A percentile compares a stretch with the other conserved stretches of the same genome.
Evolutionary conservation across 2,888 invertebrate species (phyloP).

Genomic region (Rhyacophila evoluta): DNA sequence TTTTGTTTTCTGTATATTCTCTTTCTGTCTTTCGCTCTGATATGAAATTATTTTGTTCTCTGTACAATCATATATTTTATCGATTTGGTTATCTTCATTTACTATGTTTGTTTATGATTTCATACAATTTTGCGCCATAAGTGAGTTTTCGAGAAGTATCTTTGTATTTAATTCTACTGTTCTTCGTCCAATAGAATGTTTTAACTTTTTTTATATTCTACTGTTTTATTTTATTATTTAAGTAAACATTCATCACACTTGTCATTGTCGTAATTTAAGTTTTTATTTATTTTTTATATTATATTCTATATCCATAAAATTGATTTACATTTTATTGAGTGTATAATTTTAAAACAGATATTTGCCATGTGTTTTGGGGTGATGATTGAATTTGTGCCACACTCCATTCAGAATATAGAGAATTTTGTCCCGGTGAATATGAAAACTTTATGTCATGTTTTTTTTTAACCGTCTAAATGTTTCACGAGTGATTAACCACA

Average conservation of each 20-base stretch:
- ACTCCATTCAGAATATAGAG: constrained; percentile 33
- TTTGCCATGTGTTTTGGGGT: constrained; percentile 52
- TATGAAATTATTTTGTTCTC: constrained; percentile 47
- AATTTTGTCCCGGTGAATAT: constrained; percentile 14
- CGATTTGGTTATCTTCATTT: constrained; percentile 10
- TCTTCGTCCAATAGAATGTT: constrained; percentile 47
- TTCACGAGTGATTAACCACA: background rate
- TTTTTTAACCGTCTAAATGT: background rate
- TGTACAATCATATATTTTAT: constrained; percentile 45
- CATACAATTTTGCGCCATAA: constrained; percentile 23
- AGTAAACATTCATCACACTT: constrained; percentile 42
- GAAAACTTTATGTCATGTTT: too few relatives aligned
- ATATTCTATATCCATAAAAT: constrained; percentile 30
- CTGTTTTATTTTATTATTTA: constrained; percentile 39
- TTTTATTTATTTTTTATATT: constrained; percentile 10
- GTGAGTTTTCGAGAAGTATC: constrained; percentile 18
- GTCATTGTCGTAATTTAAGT: constrained; percentile 45
- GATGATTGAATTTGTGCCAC: constrained; percentile 50
- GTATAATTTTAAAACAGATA: constrained; percentile 41
- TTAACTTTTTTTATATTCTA: constrained; percentile 36
- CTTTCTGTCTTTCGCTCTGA: constrained; percentile 52
- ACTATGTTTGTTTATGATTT: constrained; percentile 37
- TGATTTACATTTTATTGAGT: constrained; percentile 40
- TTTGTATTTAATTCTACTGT: constrained; percentile 31
- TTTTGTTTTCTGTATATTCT: constrained; percentile 52